Conservation (phyloP, 1,140 invertebrate species). For the Nautilus pompilius region DNA sequence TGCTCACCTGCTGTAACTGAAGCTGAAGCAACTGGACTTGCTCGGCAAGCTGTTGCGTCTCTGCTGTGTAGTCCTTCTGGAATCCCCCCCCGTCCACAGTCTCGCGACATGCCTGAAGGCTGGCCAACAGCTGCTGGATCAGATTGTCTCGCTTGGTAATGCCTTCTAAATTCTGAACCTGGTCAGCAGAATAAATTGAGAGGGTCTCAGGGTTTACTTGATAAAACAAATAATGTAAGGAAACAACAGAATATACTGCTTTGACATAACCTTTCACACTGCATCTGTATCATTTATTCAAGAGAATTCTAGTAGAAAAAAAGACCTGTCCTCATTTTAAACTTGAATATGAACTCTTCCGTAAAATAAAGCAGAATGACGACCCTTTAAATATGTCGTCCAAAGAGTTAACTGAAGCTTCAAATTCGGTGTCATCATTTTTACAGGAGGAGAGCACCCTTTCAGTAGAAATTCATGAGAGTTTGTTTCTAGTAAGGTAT, state of each 20-base stretch:
- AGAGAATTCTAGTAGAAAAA: neutral
- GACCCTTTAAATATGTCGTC: no score
- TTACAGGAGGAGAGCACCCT: no score
- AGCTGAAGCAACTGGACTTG: slow-evolving; percentile 38
- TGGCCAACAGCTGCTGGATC: slow-evolving; percentile 23
- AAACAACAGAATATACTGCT: neutral
- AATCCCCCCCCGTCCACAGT: neutral
- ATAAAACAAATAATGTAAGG: neutral
- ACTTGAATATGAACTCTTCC: no score
- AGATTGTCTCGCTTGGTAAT: slow-evolving; percentile 33
- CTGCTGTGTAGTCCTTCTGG: slow-evolving; percentile 8
- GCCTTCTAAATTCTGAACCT: slow-evolving; percentile 23
- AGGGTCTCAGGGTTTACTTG: neutral
- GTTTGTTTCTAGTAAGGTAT: no score
- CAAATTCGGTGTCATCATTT: no score
- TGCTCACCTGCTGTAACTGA: slow-evolving; percentile 35
- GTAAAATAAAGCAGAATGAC: no score
- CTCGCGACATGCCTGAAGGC: slow-evolving; percentile 13
- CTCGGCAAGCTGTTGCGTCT: slow-evolving; percentile 30
- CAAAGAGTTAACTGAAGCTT: no score
- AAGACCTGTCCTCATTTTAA: neutral
- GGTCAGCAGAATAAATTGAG: neutral
- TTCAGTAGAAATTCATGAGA: no score
- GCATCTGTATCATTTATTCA: neutral
- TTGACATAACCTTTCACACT: neutral